A percentile compares a stretch with the other conserved stretches of the same genome.
These are phyloP conservation scores for Diachrysia chrysitis DNA, from an alignment of 2,888 invertebrate species.

Conservation along the genomic window DNA sequence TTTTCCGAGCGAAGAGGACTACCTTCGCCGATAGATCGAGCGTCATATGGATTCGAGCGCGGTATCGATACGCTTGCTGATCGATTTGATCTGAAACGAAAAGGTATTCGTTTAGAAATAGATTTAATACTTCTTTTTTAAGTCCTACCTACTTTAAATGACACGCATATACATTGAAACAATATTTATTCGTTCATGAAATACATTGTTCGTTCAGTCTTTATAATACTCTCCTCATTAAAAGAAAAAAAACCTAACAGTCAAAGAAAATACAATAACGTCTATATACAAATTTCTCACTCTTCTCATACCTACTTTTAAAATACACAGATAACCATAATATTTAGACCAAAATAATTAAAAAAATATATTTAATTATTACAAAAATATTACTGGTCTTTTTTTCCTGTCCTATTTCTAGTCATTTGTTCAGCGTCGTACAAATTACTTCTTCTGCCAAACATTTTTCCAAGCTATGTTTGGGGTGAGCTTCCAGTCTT, in stretches of 20 bases:
- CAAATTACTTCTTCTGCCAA: no score
- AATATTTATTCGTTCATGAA: neutral
- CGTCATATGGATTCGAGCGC: constrained; percentile 64
- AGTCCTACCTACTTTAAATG: neutral
- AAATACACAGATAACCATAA: neutral
- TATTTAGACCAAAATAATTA: no score
- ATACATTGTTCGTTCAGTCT: neutral
- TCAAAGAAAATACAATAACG: neutral
- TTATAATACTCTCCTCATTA: neutral
- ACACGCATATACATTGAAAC: neutral
- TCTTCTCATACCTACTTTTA: neutral
- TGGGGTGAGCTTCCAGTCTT: neutral
- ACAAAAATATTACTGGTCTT: no score
- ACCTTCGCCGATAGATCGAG: constrained; percentile 69
- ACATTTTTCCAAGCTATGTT: neutral
- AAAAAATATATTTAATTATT: no score
- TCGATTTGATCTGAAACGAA: constrained; percentile 71
- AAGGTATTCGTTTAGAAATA: constrained; percentile 3
- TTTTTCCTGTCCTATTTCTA: no score
- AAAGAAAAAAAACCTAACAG: neutral
- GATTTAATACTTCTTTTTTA: neutral
- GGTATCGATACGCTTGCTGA: constrained; percentile 69
- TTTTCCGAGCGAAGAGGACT: constrained; percentile 74
- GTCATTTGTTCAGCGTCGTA: no score
- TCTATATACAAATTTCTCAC: neutral